Conservation (phyloP, 2,113 vertebrate genomes). For the Semnornis frantzii region DNA sequence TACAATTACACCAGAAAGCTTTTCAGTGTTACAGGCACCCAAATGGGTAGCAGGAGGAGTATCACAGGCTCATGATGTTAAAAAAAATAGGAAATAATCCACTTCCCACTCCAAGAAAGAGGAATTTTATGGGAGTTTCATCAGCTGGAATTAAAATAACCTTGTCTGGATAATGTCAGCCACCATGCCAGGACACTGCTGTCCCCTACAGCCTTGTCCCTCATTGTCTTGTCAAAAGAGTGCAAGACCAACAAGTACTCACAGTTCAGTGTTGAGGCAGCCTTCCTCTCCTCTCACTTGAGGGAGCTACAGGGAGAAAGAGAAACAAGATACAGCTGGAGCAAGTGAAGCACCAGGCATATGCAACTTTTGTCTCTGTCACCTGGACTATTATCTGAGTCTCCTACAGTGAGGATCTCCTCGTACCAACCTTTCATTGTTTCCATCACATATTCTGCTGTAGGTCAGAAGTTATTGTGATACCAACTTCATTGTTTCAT, state of each 20-base stretch:
- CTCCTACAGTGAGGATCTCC: fast-evolving
- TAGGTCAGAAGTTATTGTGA: not conserved
- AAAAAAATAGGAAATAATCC: not conserved
- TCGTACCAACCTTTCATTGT: not conserved
- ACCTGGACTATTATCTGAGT: not conserved
- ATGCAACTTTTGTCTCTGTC: not conserved
- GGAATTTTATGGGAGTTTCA: not conserved
- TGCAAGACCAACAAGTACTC: slow-evolving; percentile 53
- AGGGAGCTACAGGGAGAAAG: slow-evolving; percentile 66
- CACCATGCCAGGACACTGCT: not conserved
- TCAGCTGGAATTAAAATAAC: not conserved
- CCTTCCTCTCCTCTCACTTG: slow-evolving; percentile 69
- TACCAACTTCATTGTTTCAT: not conserved
- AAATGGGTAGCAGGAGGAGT: not conserved
- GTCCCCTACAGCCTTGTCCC: not conserved
- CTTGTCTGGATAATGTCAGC: not conserved
- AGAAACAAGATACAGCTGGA: not conserved
- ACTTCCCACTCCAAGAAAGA: not conserved
- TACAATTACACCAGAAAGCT: not conserved
- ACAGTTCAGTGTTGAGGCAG: slow-evolving; percentile 74
- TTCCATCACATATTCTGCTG: not conserved
- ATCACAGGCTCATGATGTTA: not conserved
- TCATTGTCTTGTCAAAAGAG: not conserved
- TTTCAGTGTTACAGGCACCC: not conserved
- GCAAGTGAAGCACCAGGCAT: not conserved